Evolutionary conservation across 2,113 vertebrate species (phyloP).

Genomic region (Panthera leo): DNA sequence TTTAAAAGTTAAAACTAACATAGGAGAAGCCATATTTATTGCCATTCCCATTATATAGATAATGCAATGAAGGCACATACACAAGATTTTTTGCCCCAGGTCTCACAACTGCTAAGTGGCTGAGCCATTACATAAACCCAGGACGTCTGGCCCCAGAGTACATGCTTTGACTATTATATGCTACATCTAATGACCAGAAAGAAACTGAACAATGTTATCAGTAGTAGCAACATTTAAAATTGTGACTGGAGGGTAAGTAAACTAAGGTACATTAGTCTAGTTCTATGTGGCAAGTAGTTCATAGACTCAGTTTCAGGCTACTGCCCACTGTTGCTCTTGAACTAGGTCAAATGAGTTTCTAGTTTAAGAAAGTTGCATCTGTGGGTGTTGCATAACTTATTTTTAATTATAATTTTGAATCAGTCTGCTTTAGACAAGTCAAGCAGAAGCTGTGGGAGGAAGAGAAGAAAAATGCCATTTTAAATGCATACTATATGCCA

Average conservation of each 20-base stretch:
- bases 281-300: neutral
- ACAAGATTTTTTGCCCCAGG: too few relatives aligned
- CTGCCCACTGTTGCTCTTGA: neutral
- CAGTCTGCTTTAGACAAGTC: neutral
- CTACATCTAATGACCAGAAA: neutral
- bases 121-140: neutral
- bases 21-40: neutral
- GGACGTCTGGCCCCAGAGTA: neutral
- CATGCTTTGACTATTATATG: neutral
- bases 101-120: neutral
- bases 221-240: accelerated
- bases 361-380: neutral
- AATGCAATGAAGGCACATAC: neutral
- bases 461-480: neutral
- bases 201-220: neutral
- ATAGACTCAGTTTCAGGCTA: neutral
- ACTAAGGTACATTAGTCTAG: neutral
- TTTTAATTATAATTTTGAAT: neutral
- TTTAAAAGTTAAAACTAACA: neutral
- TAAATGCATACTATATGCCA: neutral
- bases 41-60: too few relatives aligned
- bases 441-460: neutral
- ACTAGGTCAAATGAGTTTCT: neutral
- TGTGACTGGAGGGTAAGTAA: neutral
- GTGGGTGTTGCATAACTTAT: neutral